A percentile compares a stretch with the other conserved stretches of the same genome.
Conservation (phyloP, 1,140 invertebrate genomes). For the Sycophila sp. region DNA sequence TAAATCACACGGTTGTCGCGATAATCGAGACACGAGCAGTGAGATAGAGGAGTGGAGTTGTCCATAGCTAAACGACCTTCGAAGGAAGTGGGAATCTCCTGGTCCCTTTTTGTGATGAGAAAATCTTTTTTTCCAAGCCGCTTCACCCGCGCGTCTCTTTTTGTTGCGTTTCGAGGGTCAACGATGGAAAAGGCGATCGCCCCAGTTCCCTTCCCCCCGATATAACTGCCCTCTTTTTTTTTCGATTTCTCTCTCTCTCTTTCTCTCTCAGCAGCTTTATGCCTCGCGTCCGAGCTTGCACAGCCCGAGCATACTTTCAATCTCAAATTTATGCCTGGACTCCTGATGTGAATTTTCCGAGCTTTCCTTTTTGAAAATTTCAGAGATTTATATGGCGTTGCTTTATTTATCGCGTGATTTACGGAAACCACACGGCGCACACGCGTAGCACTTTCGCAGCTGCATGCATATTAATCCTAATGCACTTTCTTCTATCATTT, state of each 20-base stretch:
- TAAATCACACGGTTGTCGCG: constrained; percentile 24
- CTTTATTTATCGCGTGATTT: no score
- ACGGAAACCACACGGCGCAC: no score
- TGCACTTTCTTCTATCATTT: no score
- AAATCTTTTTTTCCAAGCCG: constrained; percentile 23
- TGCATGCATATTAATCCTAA: no score
- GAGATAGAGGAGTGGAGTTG: neutral
- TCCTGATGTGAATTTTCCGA: constrained; percentile 23
- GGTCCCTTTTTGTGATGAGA: neutral
- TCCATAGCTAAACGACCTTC: neutral
- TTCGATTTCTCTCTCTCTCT: neutral
- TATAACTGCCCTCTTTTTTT: no score
- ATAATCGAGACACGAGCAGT: neutral
- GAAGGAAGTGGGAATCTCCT: neutral
- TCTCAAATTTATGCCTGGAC: constrained; percentile 2
- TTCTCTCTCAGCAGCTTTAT: constrained; percentile 11
- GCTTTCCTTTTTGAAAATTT: no score
- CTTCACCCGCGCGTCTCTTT: neutral
- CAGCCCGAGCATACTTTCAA: constrained; percentile 20
- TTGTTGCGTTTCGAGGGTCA: constrained; percentile 19
- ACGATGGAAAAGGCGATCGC: constrained; percentile 6
- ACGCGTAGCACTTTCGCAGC: no score
- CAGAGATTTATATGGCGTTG: no score
- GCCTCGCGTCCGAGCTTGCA: neutral
- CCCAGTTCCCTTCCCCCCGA: no score